Percentiles rank a stretch among this genome's conserved stretches.
Evolutionary conservation across 2,888 invertebrate genomes (phyloP).

Genomic region (Dryadula phaetusa): DNA sequence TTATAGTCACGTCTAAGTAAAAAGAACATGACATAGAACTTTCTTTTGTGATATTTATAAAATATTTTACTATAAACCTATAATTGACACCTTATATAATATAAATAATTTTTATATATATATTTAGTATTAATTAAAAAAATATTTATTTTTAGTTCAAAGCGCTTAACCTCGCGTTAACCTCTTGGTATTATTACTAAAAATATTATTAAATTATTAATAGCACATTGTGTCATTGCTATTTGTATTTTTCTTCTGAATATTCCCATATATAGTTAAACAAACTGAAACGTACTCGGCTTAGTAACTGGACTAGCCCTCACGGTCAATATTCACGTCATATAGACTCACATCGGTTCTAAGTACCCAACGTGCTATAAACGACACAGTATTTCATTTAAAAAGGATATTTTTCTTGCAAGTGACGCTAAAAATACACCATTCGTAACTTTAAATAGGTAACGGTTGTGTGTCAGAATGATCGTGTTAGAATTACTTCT

Average conservation of each 20-base stretch:
- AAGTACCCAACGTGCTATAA: slow-evolving; percentile 26
- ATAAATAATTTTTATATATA: no score
- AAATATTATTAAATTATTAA: background rate
- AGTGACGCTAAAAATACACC: background rate
- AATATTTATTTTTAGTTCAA: no score
- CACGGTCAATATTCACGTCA: slow-evolving; percentile 33
- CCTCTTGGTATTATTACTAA: no score
- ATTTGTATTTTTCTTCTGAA: slow-evolving; percentile 5
- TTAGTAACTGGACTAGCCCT: slow-evolving; percentile 23
- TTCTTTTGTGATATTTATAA: no score
- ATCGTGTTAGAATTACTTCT: slow-evolving; percentile 15
- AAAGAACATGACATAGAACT: no score
- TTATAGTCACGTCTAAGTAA: background rate
- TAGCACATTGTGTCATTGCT: background rate
- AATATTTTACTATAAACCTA: no score
- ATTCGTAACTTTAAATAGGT: slow-evolving; percentile 13
- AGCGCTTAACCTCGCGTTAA: no score
- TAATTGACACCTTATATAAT: no score
- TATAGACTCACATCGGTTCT: slow-evolving; percentile 24
- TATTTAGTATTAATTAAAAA: no score
- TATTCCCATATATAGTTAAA: slow-evolving; percentile 12
- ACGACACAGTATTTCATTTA: slow-evolving; percentile 15
- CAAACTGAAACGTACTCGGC: background rate
- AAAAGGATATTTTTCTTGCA: slow-evolving; percentile 13
- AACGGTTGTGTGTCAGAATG: slow-evolving; percentile 13